Conservation (phyloP, 23 tunicate genomes). For the Ascidia mentula region DNA sequence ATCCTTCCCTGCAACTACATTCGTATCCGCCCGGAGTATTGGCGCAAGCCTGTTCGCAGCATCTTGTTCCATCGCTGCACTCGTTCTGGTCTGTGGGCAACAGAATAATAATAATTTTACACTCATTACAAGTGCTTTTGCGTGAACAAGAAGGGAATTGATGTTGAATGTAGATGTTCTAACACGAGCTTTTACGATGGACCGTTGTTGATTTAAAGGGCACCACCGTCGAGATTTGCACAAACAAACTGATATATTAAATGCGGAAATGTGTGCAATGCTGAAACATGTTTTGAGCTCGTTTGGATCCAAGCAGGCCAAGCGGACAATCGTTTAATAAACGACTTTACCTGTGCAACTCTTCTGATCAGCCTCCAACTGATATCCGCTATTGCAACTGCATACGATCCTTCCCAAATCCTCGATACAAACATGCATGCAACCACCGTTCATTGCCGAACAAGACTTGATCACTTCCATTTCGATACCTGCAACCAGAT, state of each 20-base stretch:
- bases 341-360: slow-evolving; percentile 75
- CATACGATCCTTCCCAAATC: slow-evolving; percentile 54
- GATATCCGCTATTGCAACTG: slow-evolving; percentile 74
- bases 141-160: too few species aligned
- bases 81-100: slow-evolving; percentile 79
- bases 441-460: slow-evolving; percentile 86
- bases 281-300: too few species aligned
- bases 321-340: background rate
- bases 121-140: background rate
- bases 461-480: slow-evolving; percentile 94
- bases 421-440: slow-evolving; percentile 85
- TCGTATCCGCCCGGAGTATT: slow-evolving; percentile 93
- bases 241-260: too few species aligned
- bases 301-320: background rate
- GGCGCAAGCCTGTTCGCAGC: slow-evolving; percentile 86
- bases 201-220: too few species aligned
- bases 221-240: too few species aligned
- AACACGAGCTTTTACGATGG: too few species aligned
- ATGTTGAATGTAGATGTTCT: too few species aligned
- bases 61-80: slow-evolving; percentile 75
- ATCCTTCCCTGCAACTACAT: slow-evolving; percentile 85
- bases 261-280: too few species aligned
- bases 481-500: slow-evolving; percentile 90
- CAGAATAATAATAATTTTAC: background rate
- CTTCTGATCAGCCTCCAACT: slow-evolving; percentile 83